Conservation (phyloP, 2,797 vertebrate genomes). For the Peromyscus aztecus region DNA sequence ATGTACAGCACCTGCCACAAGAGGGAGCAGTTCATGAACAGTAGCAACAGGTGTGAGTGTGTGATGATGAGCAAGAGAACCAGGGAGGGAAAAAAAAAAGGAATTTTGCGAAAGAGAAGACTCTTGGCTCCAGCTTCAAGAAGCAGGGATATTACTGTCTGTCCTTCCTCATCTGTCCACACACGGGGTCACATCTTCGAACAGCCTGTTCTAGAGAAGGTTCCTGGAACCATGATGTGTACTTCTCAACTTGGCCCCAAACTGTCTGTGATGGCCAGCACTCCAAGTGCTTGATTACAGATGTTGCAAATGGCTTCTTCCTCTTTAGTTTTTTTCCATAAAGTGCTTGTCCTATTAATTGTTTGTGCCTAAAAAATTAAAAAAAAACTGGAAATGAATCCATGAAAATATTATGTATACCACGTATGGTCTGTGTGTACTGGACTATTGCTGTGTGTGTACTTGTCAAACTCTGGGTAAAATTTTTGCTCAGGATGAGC, state of each 20-base stretch:
- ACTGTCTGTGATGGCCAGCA: background rate
- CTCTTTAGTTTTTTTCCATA: background rate
- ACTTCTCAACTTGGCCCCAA: background rate
- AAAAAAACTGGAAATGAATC: background rate
- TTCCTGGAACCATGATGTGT: rapidly evolving
- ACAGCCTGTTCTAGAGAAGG: background rate
- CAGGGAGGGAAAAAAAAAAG: no score
- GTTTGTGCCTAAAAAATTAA: background rate
- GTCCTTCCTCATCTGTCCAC: background rate
- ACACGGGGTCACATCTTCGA: background rate
- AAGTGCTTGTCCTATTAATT: background rate
- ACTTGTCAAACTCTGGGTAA: background rate
- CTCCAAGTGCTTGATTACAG: background rate
- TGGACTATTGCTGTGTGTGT: background rate
- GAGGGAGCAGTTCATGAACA: conserved; percentile 68
- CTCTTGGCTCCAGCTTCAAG: background rate
- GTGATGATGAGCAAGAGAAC: rapidly evolving
- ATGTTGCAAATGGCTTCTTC: background rate
- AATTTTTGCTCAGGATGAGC: background rate
- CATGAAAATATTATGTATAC: background rate
- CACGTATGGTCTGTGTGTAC: background rate
- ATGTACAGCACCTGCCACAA: conserved; percentile 64
- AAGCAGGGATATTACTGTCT: background rate
- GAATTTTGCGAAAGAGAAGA: background rate
- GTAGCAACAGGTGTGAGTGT: background rate